Evolutionary conservation across 2,113 vertebrate genomes (phyloP).

Genomic region (Upupa epops): DNA sequence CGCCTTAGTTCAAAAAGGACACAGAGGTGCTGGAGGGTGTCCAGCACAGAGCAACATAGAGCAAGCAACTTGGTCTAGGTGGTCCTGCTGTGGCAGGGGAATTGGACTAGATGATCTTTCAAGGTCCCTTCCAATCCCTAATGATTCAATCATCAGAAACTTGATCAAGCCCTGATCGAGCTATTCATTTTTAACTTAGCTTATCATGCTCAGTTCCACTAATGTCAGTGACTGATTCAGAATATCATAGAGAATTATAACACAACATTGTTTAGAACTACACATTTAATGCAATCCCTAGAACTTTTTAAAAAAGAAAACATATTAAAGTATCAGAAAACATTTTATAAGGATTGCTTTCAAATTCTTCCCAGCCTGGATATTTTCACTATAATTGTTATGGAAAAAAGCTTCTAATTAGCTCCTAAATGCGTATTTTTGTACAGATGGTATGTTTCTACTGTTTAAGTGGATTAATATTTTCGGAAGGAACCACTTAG

Average conservation of each 20-base stretch:
- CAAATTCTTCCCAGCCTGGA: background rate
- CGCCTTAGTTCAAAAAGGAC: no score
- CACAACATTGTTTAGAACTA: background rate
- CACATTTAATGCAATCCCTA: background rate
- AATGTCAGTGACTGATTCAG: background rate
- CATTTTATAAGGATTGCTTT: background rate
- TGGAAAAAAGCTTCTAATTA: background rate
- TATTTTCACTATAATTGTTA: background rate
- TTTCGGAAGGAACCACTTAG: background rate
- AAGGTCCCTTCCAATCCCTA: no score
- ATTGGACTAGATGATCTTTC: no score
- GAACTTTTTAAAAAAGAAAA: background rate
- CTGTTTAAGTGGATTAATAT: background rate
- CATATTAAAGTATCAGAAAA: background rate
- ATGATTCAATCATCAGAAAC: no score
- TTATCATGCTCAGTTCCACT: background rate
- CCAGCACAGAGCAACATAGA: no score
- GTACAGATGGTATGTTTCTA: background rate
- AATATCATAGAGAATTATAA: background rate
- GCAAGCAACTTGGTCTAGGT: no score
- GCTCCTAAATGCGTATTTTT: background rate
- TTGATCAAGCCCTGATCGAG: slow-evolving; percentile 39
- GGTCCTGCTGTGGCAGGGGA: no score
- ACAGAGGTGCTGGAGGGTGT: no score
- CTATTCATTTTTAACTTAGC: slow-evolving; percentile 24